A percentile compares a stretch with the other conserved stretches of the same genome.
phyloP scores from a whole-genome alignment of 2,113 vertebrate genomes.

The Sminthopsis crassicaudata region DNA sequence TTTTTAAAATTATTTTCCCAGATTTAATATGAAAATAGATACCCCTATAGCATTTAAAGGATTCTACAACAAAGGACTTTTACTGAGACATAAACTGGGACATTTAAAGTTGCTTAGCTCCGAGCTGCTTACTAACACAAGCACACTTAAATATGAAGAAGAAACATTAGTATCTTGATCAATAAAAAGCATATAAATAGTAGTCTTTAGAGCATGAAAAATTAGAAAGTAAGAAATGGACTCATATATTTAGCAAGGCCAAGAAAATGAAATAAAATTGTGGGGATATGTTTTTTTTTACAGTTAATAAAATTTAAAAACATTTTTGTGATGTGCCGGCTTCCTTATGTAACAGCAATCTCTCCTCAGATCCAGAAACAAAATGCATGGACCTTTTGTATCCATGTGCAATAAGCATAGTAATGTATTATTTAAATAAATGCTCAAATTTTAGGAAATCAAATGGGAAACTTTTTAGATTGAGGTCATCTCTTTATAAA shows the following conservation, averaged over 20 bases:
- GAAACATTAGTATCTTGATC: slow-evolving; percentile 5
- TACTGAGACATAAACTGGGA: slow-evolving; percentile 53
- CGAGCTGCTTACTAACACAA: not conserved
- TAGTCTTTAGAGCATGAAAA: slow-evolving; percentile 64
- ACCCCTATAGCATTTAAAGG: slow-evolving; percentile 27
- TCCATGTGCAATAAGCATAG: not conserved
- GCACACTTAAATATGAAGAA: not conserved
- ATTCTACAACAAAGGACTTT: slow-evolving; percentile 53
- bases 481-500: not conserved
- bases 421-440: not conserved
- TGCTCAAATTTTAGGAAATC: not conserved
- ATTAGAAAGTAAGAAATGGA: slow-evolving; percentile 70
- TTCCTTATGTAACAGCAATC: not conserved
- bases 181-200: slow-evolving; percentile 53
- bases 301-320: slow-evolving; percentile 69
- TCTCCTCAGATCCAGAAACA: not conserved
- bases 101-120: slow-evolving; percentile 36
- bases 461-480: not conserved
- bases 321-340: slow-evolving; percentile 54
- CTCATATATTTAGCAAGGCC: slow-evolving; percentile 75
- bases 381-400: not conserved
- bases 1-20: slow-evolving; percentile 39
- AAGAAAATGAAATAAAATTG: slow-evolving; percentile 73
- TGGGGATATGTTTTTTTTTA: slow-evolving; percentile 69
- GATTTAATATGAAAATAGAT: slow-evolving; percentile 40